These are phyloP conservation scores for Hipposideros armiger DNA, from an alignment of 2,113 vertebrate genomes.

Conservation along the genomic window DNA sequence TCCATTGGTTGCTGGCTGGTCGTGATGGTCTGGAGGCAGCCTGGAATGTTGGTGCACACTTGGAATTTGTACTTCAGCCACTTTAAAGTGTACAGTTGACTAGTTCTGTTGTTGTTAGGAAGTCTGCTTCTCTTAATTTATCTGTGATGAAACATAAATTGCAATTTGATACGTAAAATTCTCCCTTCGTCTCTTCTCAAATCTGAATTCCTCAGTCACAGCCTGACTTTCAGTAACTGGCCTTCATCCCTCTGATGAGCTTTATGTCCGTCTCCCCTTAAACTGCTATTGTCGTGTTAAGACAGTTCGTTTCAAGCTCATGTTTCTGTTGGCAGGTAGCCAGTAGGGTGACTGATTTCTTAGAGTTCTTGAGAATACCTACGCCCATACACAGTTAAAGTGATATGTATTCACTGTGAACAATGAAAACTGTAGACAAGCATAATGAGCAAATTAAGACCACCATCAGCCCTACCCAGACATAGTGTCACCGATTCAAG, in stretches of 20 bases:
- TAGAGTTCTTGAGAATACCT: background rate
- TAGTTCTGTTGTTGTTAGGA: background rate
- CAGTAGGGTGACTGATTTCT: background rate
- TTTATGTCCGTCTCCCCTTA: background rate
- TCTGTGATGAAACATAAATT: background rate
- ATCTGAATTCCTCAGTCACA: background rate
- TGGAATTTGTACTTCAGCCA: background rate
- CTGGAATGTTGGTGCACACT: background rate
- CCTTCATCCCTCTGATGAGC: background rate
- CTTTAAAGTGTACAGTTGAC: background rate
- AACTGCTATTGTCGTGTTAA: background rate
- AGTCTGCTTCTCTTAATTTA: background rate
- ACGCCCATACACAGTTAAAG: background rate
- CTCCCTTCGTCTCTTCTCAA: no score
- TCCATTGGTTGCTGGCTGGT: background rate
- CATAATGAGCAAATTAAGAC: background rate
- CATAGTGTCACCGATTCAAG: background rate
- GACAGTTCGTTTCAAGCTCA: background rate
- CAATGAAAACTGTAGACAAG: background rate
- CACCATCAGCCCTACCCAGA: background rate
- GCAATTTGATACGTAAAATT: background rate
- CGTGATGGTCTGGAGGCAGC: background rate
- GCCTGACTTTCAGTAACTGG: background rate
- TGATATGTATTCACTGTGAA: background rate
- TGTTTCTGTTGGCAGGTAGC: background rate